Percentiles rank a stretch among this genome's conserved stretches.
Evolutionary conservation across 64 coral and sea anemone genomes (phyloP).

Genomic region (Stichodactyla mertensii): DNA sequence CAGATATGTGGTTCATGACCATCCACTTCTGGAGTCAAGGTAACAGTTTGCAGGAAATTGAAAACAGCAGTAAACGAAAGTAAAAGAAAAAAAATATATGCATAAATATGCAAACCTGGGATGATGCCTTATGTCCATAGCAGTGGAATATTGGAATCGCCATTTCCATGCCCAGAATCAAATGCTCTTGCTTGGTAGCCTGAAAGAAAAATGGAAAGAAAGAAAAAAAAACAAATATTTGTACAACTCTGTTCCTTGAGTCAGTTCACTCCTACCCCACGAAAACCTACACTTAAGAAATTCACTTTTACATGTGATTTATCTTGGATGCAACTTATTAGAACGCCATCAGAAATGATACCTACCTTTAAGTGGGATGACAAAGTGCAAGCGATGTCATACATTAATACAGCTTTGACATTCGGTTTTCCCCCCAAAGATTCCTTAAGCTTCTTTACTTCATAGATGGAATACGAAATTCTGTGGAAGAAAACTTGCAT

Average conservation of each 20-base stretch:
- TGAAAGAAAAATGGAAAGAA: too few species aligned
- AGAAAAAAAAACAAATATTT: too few species aligned
- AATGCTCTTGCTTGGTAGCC: slow-evolving; percentile 41
- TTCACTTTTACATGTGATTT: not conserved
- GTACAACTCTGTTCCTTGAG: too few species aligned
- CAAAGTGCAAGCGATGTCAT: slow-evolving; percentile 62
- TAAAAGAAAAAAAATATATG: not conserved
- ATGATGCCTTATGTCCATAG: slow-evolving; percentile 73
- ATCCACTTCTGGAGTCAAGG: too few species aligned
- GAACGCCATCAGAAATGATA: slow-evolving; percentile 7
- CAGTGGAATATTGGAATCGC: slow-evolving; percentile 77
- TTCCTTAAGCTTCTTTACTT: slow-evolving; percentile 17
- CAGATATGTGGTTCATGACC: too few species aligned
- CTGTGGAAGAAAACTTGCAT: not conserved
- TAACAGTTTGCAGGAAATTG: too few species aligned
- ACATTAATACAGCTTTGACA: slow-evolving; percentile 45
- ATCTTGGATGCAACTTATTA: not conserved
- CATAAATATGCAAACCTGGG: slow-evolving; percentile 38
- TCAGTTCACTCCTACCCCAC: too few species aligned
- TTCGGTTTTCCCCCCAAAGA: not conserved
- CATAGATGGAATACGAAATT: slow-evolving; percentile 35
- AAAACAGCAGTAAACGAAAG: too few species aligned
- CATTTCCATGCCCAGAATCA: slow-evolving; percentile 32
- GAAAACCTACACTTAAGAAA: too few species aligned
- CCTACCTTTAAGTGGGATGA: slow-evolving; percentile 55